phyloP scores from a whole-genome alignment of 2,797 vertebrate genomes.

The Halcyon leucocephala region DNA sequence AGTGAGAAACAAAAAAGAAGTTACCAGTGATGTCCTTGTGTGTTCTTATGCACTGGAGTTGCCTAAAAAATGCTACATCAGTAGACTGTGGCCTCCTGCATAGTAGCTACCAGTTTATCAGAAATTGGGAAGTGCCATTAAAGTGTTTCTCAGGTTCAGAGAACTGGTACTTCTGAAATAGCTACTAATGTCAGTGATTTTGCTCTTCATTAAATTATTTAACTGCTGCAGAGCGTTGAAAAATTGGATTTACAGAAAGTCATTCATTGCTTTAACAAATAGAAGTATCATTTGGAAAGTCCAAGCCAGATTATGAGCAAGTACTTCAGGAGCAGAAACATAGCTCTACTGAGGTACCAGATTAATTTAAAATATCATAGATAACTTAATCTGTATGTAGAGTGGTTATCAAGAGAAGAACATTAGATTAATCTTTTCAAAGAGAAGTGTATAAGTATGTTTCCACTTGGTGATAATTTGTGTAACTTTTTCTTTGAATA shows the following conservation, averaged over 20 bases:
- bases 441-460: neutral
- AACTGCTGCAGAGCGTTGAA: neutral
- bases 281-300: neutral
- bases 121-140: neutral
- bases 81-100: neutral
- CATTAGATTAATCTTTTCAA: neutral
- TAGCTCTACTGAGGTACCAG: neutral
- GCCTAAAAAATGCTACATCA: neutral
- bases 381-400: neutral
- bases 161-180: neutral
- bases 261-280: neutral
- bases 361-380: neutral
- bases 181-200: neutral
- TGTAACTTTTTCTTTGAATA: neutral
- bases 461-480: neutral
- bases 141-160: neutral
- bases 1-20: neutral
- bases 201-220: neutral
- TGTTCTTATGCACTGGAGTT: neutral
- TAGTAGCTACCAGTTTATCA: neutral
- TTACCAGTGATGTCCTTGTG: neutral
- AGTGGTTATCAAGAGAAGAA: neutral
- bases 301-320: neutral
- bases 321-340: neutral
- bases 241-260: neutral